Conservation (phyloP, 2,113 vertebrate species). For the Peromyscus maniculatus region DNA sequence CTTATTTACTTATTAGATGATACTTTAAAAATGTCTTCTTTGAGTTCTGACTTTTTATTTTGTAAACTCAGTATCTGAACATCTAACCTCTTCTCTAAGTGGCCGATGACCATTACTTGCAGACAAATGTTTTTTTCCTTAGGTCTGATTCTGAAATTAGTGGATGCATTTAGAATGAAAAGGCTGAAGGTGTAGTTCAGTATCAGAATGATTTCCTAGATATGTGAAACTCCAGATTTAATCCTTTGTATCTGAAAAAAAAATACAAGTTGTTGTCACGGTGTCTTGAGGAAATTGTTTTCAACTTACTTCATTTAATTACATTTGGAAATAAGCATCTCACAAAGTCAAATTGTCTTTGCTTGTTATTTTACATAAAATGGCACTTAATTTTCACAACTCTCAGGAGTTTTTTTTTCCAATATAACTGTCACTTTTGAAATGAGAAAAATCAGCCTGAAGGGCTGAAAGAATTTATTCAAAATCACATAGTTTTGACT, state of each 20-base stretch:
- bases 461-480: background rate
- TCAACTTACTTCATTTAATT: constrained; percentile 17
- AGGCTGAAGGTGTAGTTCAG: background rate
- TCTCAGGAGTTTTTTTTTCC: background rate
- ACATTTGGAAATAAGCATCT: background rate
- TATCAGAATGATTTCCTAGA: background rate
- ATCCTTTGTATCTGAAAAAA: background rate
- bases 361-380: background rate
- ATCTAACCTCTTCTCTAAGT: background rate
- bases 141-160: background rate
- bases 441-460: background rate
- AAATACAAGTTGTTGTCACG: background rate
- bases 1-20: background rate
- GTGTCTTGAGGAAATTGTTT: background rate
- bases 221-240: background rate
- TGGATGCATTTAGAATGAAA: background rate
- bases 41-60: background rate
- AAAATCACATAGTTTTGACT: background rate
- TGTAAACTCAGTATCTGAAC: background rate
- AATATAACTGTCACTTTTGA: background rate
- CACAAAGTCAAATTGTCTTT: background rate
- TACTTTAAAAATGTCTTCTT: background rate
- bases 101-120: background rate
- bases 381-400: background rate
- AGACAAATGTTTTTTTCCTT: background rate